Percentiles rank a stretch among this genome's conserved stretches.
These are phyloP conservation scores for Adelosebastes latens DNA, from an alignment of 2,797 vertebrate species.

Conservation along the genomic window DNA sequence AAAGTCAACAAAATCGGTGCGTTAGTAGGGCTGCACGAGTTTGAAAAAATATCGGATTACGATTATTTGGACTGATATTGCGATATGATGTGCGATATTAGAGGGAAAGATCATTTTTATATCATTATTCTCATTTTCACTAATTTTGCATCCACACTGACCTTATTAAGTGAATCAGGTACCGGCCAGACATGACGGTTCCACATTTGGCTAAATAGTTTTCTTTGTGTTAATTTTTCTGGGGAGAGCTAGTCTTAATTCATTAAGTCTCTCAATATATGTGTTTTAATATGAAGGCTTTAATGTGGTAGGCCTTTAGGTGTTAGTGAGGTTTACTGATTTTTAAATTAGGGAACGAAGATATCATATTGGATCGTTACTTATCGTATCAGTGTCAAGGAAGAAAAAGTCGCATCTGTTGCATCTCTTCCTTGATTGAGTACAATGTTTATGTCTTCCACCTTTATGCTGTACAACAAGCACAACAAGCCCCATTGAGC, in stretches of 20 bases:
- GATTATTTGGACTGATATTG: too few species aligned
- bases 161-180: not conserved
- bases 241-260: not conserved
- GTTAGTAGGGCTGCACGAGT: too few species aligned
- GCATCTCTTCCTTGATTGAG: not conserved
- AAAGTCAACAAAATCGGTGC: too few species aligned
- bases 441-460: not conserved
- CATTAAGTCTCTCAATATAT: not conserved
- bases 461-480: not conserved
- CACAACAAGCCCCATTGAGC: not conserved
- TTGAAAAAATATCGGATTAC: too few species aligned
- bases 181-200: not conserved
- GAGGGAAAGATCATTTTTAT: too few species aligned
- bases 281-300: not conserved
- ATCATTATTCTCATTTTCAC: too few species aligned
- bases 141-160: not conserved
- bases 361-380: not conserved
- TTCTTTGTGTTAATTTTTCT: not conserved
- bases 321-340: not conserved
- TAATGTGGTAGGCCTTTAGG: not conserved
- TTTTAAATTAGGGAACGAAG: not conserved
- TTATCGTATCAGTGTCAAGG: not conserved
- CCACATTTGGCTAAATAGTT: not conserved
- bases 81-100: too few species aligned
- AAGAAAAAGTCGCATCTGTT: not conserved